A percentile compares a stretch with the other conserved stretches of the same genome.
Evolutionary conservation across 2,113 vertebrate genomes (phyloP).

Genomic region (Hippocampus comes): DNA sequence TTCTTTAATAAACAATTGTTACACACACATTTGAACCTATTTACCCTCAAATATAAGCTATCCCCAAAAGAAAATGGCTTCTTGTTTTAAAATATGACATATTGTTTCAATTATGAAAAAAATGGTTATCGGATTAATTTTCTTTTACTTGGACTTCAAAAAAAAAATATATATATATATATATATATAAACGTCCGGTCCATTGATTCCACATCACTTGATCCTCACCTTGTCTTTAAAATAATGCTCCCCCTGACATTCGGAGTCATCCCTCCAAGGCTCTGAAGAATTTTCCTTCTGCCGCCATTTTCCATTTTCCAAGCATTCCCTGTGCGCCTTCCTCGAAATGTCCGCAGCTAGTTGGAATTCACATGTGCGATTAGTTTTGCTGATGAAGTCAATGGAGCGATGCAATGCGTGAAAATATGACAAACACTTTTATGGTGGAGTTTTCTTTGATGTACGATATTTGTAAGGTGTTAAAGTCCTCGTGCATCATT

Average conservation of each 20-base stretch:
- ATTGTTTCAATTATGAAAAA: no score
- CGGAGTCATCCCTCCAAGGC: slow-evolving; percentile 82
- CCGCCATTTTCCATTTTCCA: slow-evolving; percentile 82
- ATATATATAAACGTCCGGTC: background rate
- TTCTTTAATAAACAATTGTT: no score
- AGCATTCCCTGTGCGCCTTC: slow-evolving; percentile 81
- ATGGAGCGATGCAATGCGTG: background rate
- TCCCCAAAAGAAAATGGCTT: no score
- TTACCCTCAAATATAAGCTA: no score
- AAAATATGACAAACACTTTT: background rate
- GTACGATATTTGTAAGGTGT: background rate
- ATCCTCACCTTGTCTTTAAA: slow-evolving; percentile 77
- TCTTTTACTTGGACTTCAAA: no score
- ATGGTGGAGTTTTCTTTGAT: no score
- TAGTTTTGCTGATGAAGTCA: background rate
- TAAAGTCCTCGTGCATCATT: background rate
- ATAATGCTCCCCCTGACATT: slow-evolving; percentile 76
- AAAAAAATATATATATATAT: no score
- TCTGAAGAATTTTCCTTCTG: slow-evolving; percentile 76
- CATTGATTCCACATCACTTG: background rate
- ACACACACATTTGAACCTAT: no score
- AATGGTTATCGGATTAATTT: no score
- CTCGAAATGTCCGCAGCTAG: slow-evolving; percentile 74
- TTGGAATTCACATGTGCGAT: slow-evolving; percentile 3
- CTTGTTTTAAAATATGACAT: no score